phyloP scores from a whole-genome alignment of 2,888 invertebrate species.

The Diarsia brunnea region DNA sequence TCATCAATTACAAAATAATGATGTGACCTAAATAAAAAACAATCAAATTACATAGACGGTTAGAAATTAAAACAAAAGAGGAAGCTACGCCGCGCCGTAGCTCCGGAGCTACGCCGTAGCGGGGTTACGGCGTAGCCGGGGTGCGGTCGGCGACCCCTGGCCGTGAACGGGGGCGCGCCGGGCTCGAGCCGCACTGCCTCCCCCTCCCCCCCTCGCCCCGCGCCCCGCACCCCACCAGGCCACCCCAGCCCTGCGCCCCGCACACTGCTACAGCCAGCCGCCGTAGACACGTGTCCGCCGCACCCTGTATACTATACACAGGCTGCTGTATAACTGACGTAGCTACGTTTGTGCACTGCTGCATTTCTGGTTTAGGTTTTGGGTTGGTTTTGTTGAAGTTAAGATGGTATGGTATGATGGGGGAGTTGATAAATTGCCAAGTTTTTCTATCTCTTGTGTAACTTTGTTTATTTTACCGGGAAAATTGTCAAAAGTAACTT shows the following conservation, averaged over 20 bases:
- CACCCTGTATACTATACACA: constrained; percentile 71
- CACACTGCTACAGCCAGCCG: constrained; percentile 61
- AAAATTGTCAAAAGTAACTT: no score
- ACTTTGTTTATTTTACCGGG: neutral
- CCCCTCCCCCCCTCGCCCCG: constrained; percentile 45
- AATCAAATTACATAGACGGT: constrained; percentile 70
- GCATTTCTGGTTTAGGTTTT: constrained; percentile 48
- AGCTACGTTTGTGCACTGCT: constrained; percentile 62
- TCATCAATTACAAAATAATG: constrained; percentile 38
- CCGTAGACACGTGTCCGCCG: constrained; percentile 80
- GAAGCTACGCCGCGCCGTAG: constrained; percentile 87
- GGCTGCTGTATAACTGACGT: constrained; percentile 62
- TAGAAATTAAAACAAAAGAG: constrained; percentile 82
- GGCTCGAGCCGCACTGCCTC: constrained; percentile 74
- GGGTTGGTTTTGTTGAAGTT: neutral
- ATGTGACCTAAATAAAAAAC: constrained; percentile 83
- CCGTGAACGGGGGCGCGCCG: constrained; percentile 89
- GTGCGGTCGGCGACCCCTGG: constrained; percentile 90
- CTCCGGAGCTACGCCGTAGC: constrained; percentile 81
- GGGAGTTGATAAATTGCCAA: neutral
- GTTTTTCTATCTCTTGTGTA: neutral
- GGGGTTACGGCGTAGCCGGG: constrained; percentile 88
- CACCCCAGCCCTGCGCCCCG: constrained; percentile 55
- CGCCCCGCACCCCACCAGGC: constrained; percentile 20
- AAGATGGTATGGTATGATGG: neutral